Evolutionary conservation across 1,140 invertebrate genomes (phyloP).

Genomic region (Heliconius nattereri): DNA sequence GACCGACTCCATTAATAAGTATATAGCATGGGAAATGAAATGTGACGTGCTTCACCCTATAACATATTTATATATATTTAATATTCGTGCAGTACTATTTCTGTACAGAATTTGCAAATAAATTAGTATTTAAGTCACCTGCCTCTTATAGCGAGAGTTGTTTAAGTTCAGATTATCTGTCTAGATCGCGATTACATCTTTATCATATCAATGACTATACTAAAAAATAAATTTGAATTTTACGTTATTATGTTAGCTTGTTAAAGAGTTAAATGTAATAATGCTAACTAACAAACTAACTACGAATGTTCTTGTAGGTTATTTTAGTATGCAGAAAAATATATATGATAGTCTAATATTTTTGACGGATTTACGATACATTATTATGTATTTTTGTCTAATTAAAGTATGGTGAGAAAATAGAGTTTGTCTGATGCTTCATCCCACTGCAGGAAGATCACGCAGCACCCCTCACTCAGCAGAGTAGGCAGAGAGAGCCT

Average conservation of each 20-base stretch:
- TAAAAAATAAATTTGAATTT: not conserved
- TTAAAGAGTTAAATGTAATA: not conserved
- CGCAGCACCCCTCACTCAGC: too few relatives aligned
- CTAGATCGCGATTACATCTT: not conserved
- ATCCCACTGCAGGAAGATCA: too few relatives aligned
- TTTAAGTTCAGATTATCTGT: constrained; percentile 16
- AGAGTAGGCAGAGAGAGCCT: too few relatives aligned
- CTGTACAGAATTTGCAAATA: not conserved
- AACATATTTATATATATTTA: constrained; percentile 4
- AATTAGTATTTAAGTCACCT: constrained; percentile 20
- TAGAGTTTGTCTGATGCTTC: too few relatives aligned
- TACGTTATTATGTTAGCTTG: not conserved
- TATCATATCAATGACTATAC: constrained; percentile 8
- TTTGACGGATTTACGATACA: too few relatives aligned
- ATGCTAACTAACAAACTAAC: too few relatives aligned
- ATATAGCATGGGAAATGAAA: constrained; percentile 52
- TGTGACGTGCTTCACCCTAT: constrained; percentile 28
- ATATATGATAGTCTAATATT: too few relatives aligned
- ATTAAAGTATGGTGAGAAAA: too few relatives aligned
- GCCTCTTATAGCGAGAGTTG: constrained; percentile 13
- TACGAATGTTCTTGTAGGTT: too few relatives aligned
- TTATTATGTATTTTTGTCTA: too few relatives aligned
- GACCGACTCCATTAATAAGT: constrained; percentile 49
- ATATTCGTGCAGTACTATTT: not conserved
- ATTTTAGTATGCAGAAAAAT: too few relatives aligned